A percentile compares a stretch with the other conserved stretches of the same genome.
These are phyloP conservation scores for Ardeotis arabs DNA, from an alignment of 2,113 vertebrate species.

Conservation along the genomic window DNA sequence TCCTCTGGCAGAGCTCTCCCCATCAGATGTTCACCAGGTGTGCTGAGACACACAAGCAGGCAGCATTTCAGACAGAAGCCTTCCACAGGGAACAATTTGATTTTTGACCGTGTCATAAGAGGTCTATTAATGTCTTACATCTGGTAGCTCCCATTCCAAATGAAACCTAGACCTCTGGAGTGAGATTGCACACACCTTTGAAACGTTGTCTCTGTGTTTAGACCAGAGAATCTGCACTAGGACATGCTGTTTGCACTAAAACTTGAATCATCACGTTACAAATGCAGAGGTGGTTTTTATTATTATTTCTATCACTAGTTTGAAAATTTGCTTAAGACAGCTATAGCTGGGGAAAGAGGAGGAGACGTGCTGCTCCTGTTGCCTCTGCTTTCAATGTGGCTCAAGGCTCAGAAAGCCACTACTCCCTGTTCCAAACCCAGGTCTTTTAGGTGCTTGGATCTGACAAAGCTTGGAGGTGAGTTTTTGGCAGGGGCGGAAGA, in stretches of 20 bases:
- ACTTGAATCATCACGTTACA: not conserved
- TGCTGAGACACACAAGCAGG: not conserved
- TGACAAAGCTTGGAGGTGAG: not conserved
- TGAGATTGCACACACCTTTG: fast-evolving
- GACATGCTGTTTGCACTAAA: not conserved
- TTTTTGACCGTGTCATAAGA: not conserved
- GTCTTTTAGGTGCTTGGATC: not conserved
- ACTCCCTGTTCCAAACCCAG: not conserved
- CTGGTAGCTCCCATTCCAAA: not conserved
- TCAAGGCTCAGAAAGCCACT: not conserved
- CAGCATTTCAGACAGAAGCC: not conserved
- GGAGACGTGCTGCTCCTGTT: fast-evolving
- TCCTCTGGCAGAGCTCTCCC: not conserved
- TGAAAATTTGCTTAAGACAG: not conserved
- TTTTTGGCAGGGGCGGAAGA: not conserved
- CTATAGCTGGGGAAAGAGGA: fast-evolving
- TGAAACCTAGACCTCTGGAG: not conserved
- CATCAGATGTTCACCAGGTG: not conserved
- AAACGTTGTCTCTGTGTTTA: not conserved
- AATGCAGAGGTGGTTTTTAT: not conserved
- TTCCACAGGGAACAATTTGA: not conserved
- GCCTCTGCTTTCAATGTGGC: not conserved
- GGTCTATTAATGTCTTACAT: not conserved
- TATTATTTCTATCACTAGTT: not conserved
- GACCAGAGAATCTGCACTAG: not conserved